Evolutionary conservation across 1,140 invertebrate genomes (phyloP), one percentile per base, ranked within the genome.

Genomic region (Scaptomyza hsui): DNA sequence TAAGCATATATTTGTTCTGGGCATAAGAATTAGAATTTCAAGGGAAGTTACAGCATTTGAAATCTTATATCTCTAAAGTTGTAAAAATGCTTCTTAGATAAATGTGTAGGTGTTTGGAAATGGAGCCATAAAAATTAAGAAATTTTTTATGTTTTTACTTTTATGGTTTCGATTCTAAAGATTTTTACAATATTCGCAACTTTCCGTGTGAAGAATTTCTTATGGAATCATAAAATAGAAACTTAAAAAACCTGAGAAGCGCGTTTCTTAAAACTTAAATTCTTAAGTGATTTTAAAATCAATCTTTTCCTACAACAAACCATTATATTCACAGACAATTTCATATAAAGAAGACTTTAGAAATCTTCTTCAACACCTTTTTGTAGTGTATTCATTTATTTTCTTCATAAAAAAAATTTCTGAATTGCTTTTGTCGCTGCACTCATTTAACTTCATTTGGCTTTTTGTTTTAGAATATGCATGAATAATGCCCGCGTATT

Each of bases 381-480:
- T 26, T 44, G 41, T 55, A 83, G 81, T 24, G 81, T 63, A 80
- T 80, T 32, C 13, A n/a, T 29, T 1, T 24, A 72, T 48, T 76
- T 68, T 52, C 24, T 37, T 9, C n/a, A 42, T 29, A 21, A 12
- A 4, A 13, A 9, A 7, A 21, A 4, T 10, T 48, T 49, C 15
- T 24, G 18, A 12, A 16, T 7, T 15, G 49, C 75, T 63, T 79
- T 56, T 65, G 80, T 86, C 81, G 63, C 73, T 57, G 81, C 82
- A 86, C 74, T 88, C 81, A 86, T 86, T 85, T 83, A 83, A 63
- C 76, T 85, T 79, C 80, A 79, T 85, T 85, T 85, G 81, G 45
- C 73, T 85, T 80, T 82, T 78, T 70, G 64, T 83, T 79, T 85
- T 73, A 81, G 60, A 80, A 80, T 72, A 62, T 65, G 59, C 60